Conservation (phyloP, 2,113 vertebrate genomes). For the Prionailurus bengalensis region DNA sequence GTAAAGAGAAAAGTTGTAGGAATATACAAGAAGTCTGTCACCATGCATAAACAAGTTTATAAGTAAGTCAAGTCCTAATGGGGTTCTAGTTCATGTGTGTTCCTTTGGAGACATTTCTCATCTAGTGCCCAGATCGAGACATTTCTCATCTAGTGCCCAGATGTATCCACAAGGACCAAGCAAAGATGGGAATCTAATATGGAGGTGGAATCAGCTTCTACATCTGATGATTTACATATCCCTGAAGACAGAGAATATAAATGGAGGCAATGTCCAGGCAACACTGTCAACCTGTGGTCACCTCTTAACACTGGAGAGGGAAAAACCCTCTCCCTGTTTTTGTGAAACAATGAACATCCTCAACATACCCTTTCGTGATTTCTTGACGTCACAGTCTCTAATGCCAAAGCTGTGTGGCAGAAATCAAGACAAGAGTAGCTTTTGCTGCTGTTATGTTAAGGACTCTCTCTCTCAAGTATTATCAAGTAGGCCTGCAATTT, state of each 20-base stretch:
- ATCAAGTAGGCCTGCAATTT: background rate
- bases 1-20: background rate
- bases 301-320: background rate
- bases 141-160: fast-evolving
- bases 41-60: background rate
- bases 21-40: background rate
- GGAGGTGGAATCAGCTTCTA: background rate
- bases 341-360: background rate
- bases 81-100: background rate
- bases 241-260: background rate
- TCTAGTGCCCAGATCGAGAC: fast-evolving
- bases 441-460: background rate
- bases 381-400: background rate
- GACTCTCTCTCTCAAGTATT: background rate
- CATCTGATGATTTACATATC: background rate
- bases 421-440: background rate
- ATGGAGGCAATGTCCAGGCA: background rate
- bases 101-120: background rate
- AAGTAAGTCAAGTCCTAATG: background rate
- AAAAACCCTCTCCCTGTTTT: background rate
- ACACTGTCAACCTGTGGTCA: background rate
- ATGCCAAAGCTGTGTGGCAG: background rate
- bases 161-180: background rate
- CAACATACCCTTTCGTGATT: background rate
- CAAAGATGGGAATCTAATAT: background rate